A percentile compares a stretch with the other conserved stretches of the same genome.
phyloP scores from a whole-genome alignment of 1,140 invertebrate species.

The Trinorchestia longiramus region DNA sequence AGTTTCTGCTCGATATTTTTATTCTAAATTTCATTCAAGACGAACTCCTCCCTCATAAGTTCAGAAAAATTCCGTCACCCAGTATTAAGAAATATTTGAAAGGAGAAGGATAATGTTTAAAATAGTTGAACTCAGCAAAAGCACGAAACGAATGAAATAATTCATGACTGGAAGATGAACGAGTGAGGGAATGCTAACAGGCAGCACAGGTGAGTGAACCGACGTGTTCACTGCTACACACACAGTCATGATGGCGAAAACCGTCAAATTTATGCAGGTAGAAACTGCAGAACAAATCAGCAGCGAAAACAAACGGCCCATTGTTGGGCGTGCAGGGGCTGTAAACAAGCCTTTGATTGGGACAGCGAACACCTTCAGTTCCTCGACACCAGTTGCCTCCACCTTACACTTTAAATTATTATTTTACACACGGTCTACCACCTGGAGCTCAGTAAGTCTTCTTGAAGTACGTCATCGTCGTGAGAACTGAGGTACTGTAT shows the following conservation, averaged over 20 bases:
- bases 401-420: not conserved
- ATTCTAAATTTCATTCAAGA: too few relatives aligned
- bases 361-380: not conserved
- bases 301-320: conserved; percentile 39
- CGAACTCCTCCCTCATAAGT: not conserved
- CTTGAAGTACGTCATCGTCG: not conserved
- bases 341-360: conserved; percentile 46
- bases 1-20: too few relatives aligned
- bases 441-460: not conserved
- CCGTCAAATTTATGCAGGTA: conserved; percentile 45
- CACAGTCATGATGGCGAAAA: not conserved
- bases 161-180: not conserved
- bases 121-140: not conserved
- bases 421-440: not conserved
- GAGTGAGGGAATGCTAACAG: not conserved
- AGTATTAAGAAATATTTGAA: not conserved
- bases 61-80: not conserved
- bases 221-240: conserved; percentile 1
- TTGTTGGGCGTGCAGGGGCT: not conserved
- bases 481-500: not conserved
- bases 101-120: not conserved
- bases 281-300: not conserved
- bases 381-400: not conserved
- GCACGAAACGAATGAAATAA: not conserved
- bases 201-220: not conserved